Conservation (phyloP, 2,888 invertebrate genomes). For the Melanophora roralis region DNA sequence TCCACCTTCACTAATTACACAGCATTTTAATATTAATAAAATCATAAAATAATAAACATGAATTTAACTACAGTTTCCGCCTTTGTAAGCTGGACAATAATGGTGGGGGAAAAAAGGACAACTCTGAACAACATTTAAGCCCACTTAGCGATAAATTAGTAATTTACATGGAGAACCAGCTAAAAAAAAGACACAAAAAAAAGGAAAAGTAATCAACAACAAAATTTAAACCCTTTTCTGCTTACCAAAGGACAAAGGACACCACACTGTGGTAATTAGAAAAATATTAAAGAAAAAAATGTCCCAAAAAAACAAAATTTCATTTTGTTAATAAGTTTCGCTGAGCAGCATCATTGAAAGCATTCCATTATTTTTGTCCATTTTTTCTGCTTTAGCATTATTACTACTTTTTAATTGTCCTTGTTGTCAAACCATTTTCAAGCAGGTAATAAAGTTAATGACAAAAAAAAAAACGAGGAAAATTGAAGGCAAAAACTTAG, state of each 20-base stretch:
- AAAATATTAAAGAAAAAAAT: neutral
- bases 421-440: slow-evolving; percentile 41
- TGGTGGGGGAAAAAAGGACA: slow-evolving; percentile 1
- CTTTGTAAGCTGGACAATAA: neutral
- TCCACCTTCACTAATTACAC: neutral
- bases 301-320: neutral
- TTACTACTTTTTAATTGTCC: slow-evolving; percentile 22
- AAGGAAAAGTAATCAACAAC: neutral
- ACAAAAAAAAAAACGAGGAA: slow-evolving; percentile 30
- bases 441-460: slow-evolving; percentile 60
- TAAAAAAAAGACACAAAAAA: neutral
- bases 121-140: slow-evolving; percentile 41
- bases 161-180: neutral
- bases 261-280: slow-evolving; percentile 42
- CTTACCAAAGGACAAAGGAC: slow-evolving; percentile 2
- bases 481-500: neutral
- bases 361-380: slow-evolving; percentile 14
- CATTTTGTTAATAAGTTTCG: slow-evolving; percentile 48
- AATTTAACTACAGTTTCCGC: slow-evolving; percentile 9
- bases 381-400: neutral
- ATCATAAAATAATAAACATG: slow-evolving; percentile 36
- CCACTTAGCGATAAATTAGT: slow-evolving; percentile 58
- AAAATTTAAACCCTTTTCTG: neutral
- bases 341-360: slow-evolving; percentile 37
- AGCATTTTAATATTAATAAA: slow-evolving; percentile 39